These are phyloP conservation scores for Oryctes rhinoceros DNA, from an alignment of 1,140 invertebrate species.

Conservation along the genomic window DNA sequence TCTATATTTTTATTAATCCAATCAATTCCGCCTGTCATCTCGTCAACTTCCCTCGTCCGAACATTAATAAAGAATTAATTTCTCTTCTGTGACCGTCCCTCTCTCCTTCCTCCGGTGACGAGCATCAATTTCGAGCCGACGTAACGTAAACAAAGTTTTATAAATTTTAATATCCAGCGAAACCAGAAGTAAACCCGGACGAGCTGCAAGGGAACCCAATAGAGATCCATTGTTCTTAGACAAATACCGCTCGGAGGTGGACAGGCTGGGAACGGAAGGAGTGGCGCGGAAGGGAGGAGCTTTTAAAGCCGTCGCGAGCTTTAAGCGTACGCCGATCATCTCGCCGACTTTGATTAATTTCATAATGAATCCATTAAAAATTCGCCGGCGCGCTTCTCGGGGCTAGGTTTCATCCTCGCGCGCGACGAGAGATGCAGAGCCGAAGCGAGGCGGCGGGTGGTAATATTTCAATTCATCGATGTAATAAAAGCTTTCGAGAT, in stretches of 20 bases:
- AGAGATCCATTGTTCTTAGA: background rate
- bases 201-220: background rate
- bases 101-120: background rate
- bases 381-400: background rate
- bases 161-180: conserved; percentile 14
- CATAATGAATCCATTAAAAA: conserved; percentile 37
- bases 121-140: background rate
- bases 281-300: background rate
- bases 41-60: background rate
- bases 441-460: background rate
- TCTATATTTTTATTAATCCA: background rate
- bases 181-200: background rate
- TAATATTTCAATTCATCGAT: conserved; percentile 19
- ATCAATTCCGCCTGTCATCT: background rate
- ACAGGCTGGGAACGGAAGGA: no score
- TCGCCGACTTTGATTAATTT: conserved; percentile 34
- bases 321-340: background rate
- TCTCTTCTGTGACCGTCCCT: background rate
- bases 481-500: conserved; percentile 22
- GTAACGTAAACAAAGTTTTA: conserved; percentile 22
- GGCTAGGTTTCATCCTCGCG: background rate
- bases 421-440: background rate
- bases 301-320: conserved; percentile 16
- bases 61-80: background rate
- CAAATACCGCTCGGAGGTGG: background rate